Percentiles rank a stretch among this genome's conserved stretches.
phyloP scores from a whole-genome alignment of 2,113 vertebrate species.

The Drymodes brunneopygia region DNA sequence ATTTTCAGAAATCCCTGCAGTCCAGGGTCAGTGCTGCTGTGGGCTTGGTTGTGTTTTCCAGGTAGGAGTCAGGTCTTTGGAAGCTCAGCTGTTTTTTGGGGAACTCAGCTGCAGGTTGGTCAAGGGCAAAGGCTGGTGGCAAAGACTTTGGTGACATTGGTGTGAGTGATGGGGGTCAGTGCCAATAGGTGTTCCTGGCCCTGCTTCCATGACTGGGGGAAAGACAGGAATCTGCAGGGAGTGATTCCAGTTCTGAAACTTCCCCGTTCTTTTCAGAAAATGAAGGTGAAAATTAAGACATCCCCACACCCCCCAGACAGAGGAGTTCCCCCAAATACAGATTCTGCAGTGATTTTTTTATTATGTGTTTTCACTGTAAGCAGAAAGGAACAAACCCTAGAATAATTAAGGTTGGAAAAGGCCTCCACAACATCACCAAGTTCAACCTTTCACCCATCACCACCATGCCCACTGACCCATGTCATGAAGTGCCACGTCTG shows the following conservation, averaged over 20 bases:
- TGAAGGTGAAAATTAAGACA: background rate
- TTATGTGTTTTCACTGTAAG: background rate
- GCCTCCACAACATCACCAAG: background rate
- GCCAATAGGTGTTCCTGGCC: fast-evolving
- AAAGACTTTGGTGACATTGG: background rate
- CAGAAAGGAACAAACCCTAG: background rate
- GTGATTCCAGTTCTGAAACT: background rate
- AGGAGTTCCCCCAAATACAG: fast-evolving
- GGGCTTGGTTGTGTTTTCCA: background rate
- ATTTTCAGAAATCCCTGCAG: background rate
- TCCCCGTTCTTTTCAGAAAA: background rate
- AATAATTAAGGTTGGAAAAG: background rate
- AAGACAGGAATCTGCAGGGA: background rate
- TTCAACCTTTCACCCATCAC: background rate
- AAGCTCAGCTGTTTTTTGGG: background rate
- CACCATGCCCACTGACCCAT: background rate
- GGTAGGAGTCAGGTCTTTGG: background rate
- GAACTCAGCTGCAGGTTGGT: background rate
- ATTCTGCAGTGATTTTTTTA: background rate
- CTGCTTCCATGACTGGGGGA: background rate
- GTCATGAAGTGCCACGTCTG: fast-evolving
- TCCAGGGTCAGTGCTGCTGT: background rate
- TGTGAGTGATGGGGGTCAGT: background rate
- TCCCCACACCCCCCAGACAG: fast-evolving
- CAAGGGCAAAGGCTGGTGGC: background rate